Base-by-base conservation (phyloP, 2,113 vertebrate genomes). In the Trogon surrucura region DNA sequence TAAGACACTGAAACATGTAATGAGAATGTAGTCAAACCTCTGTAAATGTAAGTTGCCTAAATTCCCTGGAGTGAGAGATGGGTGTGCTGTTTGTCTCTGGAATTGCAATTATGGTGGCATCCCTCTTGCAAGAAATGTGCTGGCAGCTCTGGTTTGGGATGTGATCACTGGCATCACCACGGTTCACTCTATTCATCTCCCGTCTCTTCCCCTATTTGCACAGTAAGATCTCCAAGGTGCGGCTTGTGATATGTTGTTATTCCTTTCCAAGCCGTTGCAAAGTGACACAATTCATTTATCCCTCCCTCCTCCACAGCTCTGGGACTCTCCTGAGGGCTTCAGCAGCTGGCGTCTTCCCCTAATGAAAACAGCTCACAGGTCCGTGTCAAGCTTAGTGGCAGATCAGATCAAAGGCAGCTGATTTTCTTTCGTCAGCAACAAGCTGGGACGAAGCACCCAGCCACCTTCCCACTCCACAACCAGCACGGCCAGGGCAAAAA, bases 291-390 rank as follows among this genome's bases (percentile, higher is more conserved):
- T 91, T 91, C 78, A 89, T 95, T 92, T 95, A 92, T 79, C 70
- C 73, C 62, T 79, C 84, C 88, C 91, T 96, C 50, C 47, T 80
- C 64, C 29, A 58, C 65, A 78, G 72, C 62, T 61, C 93, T 48
- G 66, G 36, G 87, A 51, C 62, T 89, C 95, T 94, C 91, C 78
- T 80, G 85, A 70, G 89, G 89, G 66, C 78, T 36, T 85, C 70
- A 71, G 87, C 93, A 95, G 87, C 95, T 97, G 96, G 81, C 91
- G 81, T 87, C 96, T 95, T 84, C 86, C 61, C 77, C 92, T 97
- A 96, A 95, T 89, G 94, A 96, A 93, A 95, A 94, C 80, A 85
- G 89, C 80, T 95, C 91, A 89, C 83, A 81, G 86, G 94, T 81
- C 84, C 1, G 1, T 89, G 84, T 95, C 92, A 95, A 89, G 91